Percentiles rank a stretch among this genome's conserved stretches.
Evolutionary conservation across 2,797 vertebrate genomes (phyloP).

Genomic region (Pantherophis alleghaniensis): DNA sequence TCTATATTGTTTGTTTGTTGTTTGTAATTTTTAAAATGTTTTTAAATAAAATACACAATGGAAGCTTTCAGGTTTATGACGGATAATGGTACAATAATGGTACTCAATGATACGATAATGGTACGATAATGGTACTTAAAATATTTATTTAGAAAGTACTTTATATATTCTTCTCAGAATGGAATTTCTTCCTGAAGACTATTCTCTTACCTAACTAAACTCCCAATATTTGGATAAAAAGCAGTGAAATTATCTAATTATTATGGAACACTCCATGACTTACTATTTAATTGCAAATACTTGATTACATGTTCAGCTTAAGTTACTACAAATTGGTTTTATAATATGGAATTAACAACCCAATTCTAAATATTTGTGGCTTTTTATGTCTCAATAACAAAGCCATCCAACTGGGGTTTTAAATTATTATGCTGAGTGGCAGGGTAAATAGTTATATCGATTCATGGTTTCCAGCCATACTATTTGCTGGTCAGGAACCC

Average conservation of each 20-base stretch:
- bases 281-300: background rate
- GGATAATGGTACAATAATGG: background rate
- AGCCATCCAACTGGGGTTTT: background rate
- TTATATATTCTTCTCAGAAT: background rate
- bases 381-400: background rate
- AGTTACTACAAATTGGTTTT: background rate
- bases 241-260: background rate
- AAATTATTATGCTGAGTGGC: background rate
- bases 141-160: background rate
- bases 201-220: background rate
- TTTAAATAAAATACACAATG: background rate
- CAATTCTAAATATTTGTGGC: background rate
- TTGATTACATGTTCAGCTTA: background rate
- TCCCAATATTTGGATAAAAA: background rate
- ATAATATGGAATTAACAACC: slow-evolving; percentile 13
- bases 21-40: background rate
- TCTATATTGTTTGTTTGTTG: background rate
- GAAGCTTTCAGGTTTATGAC: background rate
- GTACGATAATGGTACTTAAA: background rate
- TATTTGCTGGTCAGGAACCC: background rate
- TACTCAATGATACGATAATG: too few relatives aligned
- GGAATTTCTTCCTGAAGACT: background rate
- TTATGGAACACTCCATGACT: background rate
- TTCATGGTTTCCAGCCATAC: background rate
- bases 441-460: background rate